Evolutionary conservation across 2,888 invertebrate species (phyloP).

Genomic region (Panopea generosa): DNA sequence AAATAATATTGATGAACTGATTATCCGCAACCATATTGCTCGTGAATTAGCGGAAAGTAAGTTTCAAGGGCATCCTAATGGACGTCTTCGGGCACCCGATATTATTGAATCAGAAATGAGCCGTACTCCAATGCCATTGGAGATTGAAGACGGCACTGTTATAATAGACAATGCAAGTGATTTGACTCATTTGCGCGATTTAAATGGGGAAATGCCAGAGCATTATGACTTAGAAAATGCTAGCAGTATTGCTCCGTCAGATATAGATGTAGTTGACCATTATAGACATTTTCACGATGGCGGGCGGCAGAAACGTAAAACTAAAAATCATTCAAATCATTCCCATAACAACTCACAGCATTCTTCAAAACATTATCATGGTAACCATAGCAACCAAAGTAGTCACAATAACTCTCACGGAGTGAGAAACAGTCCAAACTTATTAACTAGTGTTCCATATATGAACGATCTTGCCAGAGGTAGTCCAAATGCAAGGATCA

Average conservation of each 20-base stretch:
- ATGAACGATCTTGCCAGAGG: slow-evolving; percentile 71
- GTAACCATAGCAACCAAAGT: slow-evolving; percentile 57
- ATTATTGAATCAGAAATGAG: slow-evolving; percentile 95
- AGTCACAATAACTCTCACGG: slow-evolving; percentile 17
- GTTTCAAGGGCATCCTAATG: slow-evolving; percentile 87
- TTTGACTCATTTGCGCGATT: slow-evolving; percentile 64
- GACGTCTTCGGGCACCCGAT: slow-evolving; percentile 93
- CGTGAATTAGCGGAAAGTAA: slow-evolving; percentile 91
- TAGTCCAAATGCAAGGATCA: slow-evolving; percentile 64
- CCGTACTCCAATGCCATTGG: slow-evolving; percentile 67
- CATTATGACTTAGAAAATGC: slow-evolving; percentile 97
- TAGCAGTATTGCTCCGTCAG: slow-evolving; percentile 98
- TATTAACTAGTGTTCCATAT: slow-evolving; percentile 62
- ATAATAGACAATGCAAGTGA: slow-evolving; percentile 81
- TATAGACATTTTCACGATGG: slow-evolving; percentile 97
- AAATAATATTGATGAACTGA: slow-evolving; percentile 77
- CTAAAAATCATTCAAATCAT: slow-evolving; percentile 56
- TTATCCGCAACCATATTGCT: slow-evolving; percentile 90
- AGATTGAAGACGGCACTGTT: slow-evolving; percentile 79
- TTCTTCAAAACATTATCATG: slow-evolving; percentile 45
- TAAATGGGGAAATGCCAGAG: slow-evolving; percentile 78
- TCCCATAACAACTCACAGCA: slow-evolving; percentile 63
- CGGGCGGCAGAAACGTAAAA: slow-evolving; percentile 85
- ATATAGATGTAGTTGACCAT: slow-evolving; percentile 98
- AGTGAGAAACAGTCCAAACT: slow-evolving; percentile 65